Percentiles rank a stretch among this genome's conserved stretches.
phyloP scores from a whole-genome alignment of 2,797 vertebrate genomes.

The Harpagifer antarcticus region DNA sequence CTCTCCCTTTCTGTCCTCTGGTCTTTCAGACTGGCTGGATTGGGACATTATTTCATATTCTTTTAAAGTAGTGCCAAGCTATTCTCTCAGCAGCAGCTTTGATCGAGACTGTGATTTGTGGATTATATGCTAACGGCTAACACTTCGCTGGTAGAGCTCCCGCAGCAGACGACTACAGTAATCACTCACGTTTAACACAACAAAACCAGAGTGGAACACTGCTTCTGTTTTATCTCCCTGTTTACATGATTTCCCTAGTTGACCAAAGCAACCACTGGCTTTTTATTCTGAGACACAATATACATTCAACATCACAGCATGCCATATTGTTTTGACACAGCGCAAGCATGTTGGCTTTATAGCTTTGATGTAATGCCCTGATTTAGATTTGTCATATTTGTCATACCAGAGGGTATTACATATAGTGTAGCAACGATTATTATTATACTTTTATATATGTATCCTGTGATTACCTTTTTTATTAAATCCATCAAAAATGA shows the following conservation, averaged over 20 bases:
- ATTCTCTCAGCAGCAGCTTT: conserved; percentile 70
- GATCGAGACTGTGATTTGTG: conserved; percentile 65
- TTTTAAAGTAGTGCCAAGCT: conserved; percentile 76
- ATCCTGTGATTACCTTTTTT: background rate
- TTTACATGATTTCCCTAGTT: conserved; percentile 15
- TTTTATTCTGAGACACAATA: conserved; percentile 42
- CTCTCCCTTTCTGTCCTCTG: conserved; percentile 59
- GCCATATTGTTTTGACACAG: conserved; percentile 24
- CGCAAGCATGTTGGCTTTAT: conserved; percentile 4
- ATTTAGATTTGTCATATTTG: conserved; percentile 15
- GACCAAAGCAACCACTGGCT: conserved; percentile 72
- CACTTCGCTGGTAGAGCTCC: conserved; percentile 41
- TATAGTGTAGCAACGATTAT: background rate
- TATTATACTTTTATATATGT: background rate
- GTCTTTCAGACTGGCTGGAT: conserved; percentile 65
- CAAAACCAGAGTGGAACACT: conserved; percentile 35
- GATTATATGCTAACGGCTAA: conserved; percentile 46
- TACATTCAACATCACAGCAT: conserved; percentile 1
- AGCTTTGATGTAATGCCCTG: background rate
- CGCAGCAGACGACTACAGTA: conserved; percentile 14
- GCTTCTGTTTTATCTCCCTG: conserved; percentile 3
- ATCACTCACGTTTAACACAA: conserved; percentile 53
- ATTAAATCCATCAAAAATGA: background rate
- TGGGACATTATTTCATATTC: conserved; percentile 78
- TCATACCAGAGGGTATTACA: background rate